Evolutionary conservation across 2,797 vertebrate genomes (phyloP).

Genomic region (Squalus acanthias): DNA sequence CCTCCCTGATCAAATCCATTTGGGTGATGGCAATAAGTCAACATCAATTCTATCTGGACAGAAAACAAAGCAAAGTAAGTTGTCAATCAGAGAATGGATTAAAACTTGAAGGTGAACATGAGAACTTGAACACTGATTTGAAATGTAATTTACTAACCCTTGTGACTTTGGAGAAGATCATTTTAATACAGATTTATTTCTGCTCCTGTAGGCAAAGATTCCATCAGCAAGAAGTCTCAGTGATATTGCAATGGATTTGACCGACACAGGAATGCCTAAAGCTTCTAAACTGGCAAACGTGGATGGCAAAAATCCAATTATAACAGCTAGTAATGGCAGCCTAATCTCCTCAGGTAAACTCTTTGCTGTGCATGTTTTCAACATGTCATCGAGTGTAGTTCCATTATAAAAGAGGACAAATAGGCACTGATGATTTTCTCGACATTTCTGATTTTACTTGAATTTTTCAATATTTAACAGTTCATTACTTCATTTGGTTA

Average conservation of each 20-base stretch:
- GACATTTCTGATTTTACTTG: background rate
- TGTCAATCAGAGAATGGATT: background rate
- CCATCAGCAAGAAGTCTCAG: slow-evolving; percentile 80
- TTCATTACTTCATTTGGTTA: background rate
- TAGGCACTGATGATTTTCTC: background rate
- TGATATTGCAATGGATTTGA: slow-evolving; percentile 88
- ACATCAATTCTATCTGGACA: slow-evolving; percentile 96
- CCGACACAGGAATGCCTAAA: slow-evolving; percentile 69
- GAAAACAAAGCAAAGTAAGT: slow-evolving; percentile 95
- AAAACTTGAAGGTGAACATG: background rate
- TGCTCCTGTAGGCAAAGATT: slow-evolving; percentile 73
- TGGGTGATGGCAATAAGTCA: slow-evolving; percentile 99
- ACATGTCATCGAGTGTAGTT: background rate
- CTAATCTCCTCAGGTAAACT: slow-evolving; percentile 83
- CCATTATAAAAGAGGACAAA: background rate
- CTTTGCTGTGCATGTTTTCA: background rate
- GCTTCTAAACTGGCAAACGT: slow-evolving; percentile 68
- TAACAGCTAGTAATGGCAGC: slow-evolving; percentile 93
- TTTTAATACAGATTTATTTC: slow-evolving; percentile 1
- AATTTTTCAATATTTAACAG: background rate
- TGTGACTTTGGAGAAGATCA: background rate
- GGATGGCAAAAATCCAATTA: slow-evolving; percentile 78
- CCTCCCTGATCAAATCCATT: slow-evolving; percentile 95
- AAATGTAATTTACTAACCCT: background rate
- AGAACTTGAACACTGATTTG: background rate